Evolutionary conservation across 2,888 invertebrate genomes (phyloP), one percentile per base, ranked within the genome.

Genomic region (Chymomyza procnemis): DNA sequence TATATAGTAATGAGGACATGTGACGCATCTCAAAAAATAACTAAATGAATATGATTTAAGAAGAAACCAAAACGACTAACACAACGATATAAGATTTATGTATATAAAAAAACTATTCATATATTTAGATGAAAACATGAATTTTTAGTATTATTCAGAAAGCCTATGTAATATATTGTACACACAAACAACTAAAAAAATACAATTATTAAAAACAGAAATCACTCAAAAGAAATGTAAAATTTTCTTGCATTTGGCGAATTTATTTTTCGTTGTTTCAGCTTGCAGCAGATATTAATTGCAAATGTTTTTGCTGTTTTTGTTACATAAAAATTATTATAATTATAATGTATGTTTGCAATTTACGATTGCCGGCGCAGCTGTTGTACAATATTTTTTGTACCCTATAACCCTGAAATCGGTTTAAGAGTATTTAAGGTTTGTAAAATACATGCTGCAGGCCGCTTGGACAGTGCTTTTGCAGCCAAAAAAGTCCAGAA

Each of bases 81-180:
- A 21, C 18, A 50, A 34, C 52, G 52, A 52, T 62, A 58, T 68
- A 22, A 26, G n/a, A 12, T 62, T 26, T 62, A 62, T 30, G 64
- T 67, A 54, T 54, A 47, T 14, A 48, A n/a, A n/a, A n/a, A n/a
- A 67, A 62, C n/a, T 78, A 74, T 72, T 64, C 63, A 57, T 56
- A 70, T 47, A 4, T 52, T 16, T 12, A 4, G 6, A 34, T 34
- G 2, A 6, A 34, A 34, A 34, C 34, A 41, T 41, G 34, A 41
- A 41, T 41, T 41, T 41, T 41, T 41, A 41, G 34, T 41, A 41
- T 41, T 41, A 41, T 41, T 41, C 26, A 26, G 8, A 1, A 41
- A 41, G 34, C 12, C 34, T 41, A 41, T 41, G 34, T 41, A 41
- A 41, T 41, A 41, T 41, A 41, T 2, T 12, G 3, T 41, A 41